Conservation (phyloP, 1,140 invertebrate species). For the Leptoteleia sp. region DNA sequence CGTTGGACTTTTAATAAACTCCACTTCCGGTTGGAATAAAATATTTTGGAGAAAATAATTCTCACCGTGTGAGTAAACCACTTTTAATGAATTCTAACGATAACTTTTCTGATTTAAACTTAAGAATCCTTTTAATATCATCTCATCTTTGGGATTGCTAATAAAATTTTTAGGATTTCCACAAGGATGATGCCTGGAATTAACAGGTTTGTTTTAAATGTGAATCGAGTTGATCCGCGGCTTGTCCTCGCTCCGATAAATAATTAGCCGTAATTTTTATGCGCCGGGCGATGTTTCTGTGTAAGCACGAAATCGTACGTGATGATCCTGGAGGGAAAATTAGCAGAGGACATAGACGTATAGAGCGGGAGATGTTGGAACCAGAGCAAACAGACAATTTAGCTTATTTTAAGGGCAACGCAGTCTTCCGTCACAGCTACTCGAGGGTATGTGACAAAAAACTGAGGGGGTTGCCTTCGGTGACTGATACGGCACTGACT, state of each 20-base stretch:
- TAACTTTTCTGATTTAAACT: no score
- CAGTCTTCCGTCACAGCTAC: constrained; percentile 62
- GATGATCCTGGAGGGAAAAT: constrained; percentile 65
- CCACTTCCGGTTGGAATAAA: no score
- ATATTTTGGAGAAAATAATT: no score
- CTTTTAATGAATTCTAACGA: no score
- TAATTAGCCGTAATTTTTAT: constrained; percentile 62
- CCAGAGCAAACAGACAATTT: constrained; percentile 75
- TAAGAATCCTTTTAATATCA: no score
- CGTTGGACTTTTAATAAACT: no score
- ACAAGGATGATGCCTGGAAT: no score
- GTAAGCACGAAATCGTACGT: constrained; percentile 64
- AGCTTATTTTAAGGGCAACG: constrained; percentile 74
- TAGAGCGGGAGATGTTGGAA: constrained; percentile 49
- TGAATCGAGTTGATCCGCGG: no score
- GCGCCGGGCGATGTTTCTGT: constrained; percentile 49
- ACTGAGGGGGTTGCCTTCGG: constrained; percentile 75
- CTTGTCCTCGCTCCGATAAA: constrained; percentile 33
- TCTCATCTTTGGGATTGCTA: no score
- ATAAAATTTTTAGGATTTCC: no score
- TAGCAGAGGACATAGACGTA: constrained; percentile 58
- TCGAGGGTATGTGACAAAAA: constrained; percentile 71
- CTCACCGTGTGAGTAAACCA: no score
- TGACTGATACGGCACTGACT: constrained; percentile 78
- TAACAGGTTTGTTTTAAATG: no score